Conservation (phyloP, 2,888 invertebrate species). For the Drosophila anomelani region DNA sequence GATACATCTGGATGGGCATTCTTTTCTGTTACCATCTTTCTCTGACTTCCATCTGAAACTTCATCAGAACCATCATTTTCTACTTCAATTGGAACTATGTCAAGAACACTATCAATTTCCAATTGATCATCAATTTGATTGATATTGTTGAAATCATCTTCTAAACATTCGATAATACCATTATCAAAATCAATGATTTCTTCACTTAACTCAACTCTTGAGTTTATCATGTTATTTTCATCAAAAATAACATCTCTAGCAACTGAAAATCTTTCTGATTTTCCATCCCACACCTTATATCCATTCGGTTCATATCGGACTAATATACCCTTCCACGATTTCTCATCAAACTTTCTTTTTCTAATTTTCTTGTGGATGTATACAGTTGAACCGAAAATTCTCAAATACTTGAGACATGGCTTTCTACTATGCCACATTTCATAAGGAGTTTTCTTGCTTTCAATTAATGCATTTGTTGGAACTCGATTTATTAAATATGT, state of each 20-base stretch:
- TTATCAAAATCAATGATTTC: background rate
- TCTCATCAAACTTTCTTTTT: slow-evolving; percentile 9
- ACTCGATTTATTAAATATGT: background rate
- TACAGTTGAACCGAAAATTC: background rate
- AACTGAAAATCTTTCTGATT: slow-evolving; percentile 15
- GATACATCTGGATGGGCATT: slow-evolving; percentile 18
- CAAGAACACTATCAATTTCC: background rate
- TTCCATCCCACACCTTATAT: slow-evolving; percentile 48
- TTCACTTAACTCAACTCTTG: slow-evolving; percentile 27
- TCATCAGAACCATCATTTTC: background rate
- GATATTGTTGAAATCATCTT: background rate
- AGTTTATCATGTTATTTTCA: slow-evolving; percentile 34
- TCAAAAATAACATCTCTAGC: slow-evolving; percentile 50
- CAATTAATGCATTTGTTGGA: background rate
- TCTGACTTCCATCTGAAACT: too few relatives aligned
- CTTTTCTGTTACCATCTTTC: background rate
- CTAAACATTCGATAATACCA: background rate
- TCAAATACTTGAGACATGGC: background rate
- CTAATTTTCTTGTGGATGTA: slow-evolving; percentile 1
- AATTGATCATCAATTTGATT: background rate
- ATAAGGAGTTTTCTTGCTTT: background rate
- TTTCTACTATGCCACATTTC: slow-evolving; percentile 6
- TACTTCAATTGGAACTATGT: too few relatives aligned
- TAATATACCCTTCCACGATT: slow-evolving; percentile 28
- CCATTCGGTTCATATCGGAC: slow-evolving; percentile 44